A percentile compares a stretch with the other conserved stretches of the same genome.
phyloP scores from a whole-genome alignment of 2,888 invertebrate species.

The Apodemia mormo region DNA sequence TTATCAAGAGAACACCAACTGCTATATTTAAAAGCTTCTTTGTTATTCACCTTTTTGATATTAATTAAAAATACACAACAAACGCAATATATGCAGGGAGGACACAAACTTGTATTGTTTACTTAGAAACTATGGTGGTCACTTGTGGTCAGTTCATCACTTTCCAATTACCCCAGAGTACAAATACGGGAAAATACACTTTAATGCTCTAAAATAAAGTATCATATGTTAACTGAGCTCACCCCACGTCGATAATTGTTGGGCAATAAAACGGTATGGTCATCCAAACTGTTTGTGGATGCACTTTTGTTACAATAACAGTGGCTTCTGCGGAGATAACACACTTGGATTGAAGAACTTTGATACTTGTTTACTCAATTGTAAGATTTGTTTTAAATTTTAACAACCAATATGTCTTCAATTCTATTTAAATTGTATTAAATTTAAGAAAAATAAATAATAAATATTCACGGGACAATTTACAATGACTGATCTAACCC shows the following conservation, averaged over 20 bases:
- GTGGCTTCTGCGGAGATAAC: neutral
- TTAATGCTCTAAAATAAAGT: neutral
- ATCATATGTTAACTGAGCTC: neutral
- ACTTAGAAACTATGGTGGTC: conserved; percentile 8
- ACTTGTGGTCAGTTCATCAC: conserved; percentile 18
- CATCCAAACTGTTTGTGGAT: conserved; percentile 20
- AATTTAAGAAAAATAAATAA: too few species aligned
- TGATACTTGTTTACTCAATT: conserved; percentile 6
- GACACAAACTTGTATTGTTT: neutral
- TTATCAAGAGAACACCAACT: neutral
- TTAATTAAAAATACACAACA: conserved; percentile 24
- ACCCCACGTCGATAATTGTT: neutral
- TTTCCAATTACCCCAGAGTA: conserved; percentile 11
- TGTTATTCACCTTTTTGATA: neutral
- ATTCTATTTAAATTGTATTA: too few species aligned
- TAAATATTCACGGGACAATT: too few species aligned
- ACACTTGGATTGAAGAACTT: neutral
- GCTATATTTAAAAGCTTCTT: neutral
- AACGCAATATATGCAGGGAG: neutral
- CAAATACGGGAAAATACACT: conserved; percentile 24
- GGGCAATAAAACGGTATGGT: conserved; percentile 33
- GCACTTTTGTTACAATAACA: conserved; percentile 24
- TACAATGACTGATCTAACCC: too few species aligned
- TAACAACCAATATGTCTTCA: too few species aligned
- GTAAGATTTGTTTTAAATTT: too few species aligned